A percentile compares a stretch with the other conserved stretches of the same genome.
Conservation (phyloP, 1,140 invertebrate genomes). For the Helicoverpa zea region DNA sequence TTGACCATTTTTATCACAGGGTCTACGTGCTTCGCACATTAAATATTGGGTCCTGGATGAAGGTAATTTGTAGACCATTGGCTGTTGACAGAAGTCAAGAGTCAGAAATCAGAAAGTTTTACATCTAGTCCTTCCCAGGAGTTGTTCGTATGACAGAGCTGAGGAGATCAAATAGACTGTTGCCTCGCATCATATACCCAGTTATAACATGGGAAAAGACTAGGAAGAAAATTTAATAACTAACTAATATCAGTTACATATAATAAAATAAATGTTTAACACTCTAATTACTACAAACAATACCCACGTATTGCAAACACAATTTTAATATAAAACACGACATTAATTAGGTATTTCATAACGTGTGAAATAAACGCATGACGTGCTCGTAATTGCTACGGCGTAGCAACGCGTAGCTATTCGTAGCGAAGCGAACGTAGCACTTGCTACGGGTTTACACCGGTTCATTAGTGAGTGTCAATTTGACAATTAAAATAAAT, state of each 20-base stretch:
- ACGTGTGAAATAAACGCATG: slow-evolving; percentile 23
- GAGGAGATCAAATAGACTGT: too few relatives aligned
- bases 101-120: too few relatives aligned
- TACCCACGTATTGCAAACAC: slow-evolving; percentile 9
- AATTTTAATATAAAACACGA: slow-evolving; percentile 5
- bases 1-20: too few relatives aligned
- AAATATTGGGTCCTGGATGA: too few relatives aligned
- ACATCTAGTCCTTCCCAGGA: too few relatives aligned
- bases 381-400: slow-evolving; percentile 27
- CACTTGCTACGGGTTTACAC: slow-evolving; percentile 22
- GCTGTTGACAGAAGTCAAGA: too few relatives aligned
- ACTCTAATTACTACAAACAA: neutral
- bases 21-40: too few relatives aligned
- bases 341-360: neutral
- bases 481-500: slow-evolving; percentile 36
- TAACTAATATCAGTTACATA: neutral
- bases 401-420: slow-evolving; percentile 28
- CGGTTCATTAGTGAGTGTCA: slow-evolving; percentile 35
- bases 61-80: too few relatives aligned
- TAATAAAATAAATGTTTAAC: neutral
- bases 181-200: too few relatives aligned
- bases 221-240: neutral
- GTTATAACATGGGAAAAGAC: too few relatives aligned
- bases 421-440: neutral
- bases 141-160: too few relatives aligned